A percentile compares a stretch with the other conserved stretches of the same genome.
Conservation (phyloP, 2,797 vertebrate species). For the Myripristis murdjan region DNA sequence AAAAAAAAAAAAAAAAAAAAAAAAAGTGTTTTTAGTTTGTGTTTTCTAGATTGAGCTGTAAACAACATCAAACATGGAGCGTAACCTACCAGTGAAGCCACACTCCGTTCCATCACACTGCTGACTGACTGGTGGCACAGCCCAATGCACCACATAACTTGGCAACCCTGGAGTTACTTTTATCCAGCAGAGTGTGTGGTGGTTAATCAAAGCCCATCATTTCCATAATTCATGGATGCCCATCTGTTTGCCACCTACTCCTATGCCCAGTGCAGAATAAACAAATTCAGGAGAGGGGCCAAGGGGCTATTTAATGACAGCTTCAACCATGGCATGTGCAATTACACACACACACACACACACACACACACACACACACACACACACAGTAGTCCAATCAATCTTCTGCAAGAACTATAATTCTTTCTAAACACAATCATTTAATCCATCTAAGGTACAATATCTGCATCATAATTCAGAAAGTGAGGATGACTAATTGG, state of each 20-base stretch:
- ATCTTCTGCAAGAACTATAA: constrained; percentile 62
- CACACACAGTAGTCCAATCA: constrained; percentile 44
- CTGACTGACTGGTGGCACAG: constrained; percentile 70
- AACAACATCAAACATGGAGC: constrained; percentile 53
- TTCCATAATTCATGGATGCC: constrained; percentile 88
- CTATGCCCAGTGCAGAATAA: constrained; percentile 81
- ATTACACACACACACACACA: constrained; percentile 20
- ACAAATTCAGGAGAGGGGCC: constrained; percentile 81
- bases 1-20: constrained; percentile 2
- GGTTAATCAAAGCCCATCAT: constrained; percentile 86
- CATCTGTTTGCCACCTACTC: constrained; percentile 86
- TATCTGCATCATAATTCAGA: constrained; percentile 69
- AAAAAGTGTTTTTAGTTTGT: constrained; percentile 9
- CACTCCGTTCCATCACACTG: constrained; percentile 57
- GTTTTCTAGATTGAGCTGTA: constrained; percentile 32
- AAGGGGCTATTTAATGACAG: constrained; percentile 84
- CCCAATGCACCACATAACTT: constrained; percentile 74
- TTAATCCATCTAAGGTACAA: constrained; percentile 66
- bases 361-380: constrained; percentile 9
- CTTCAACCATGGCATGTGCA: constrained; percentile 63
- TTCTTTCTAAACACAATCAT: constrained; percentile 67
- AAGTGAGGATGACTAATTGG: constrained; percentile 65
- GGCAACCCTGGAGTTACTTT: constrained; percentile 78
- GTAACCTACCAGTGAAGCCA: background rate
- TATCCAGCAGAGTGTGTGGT: constrained; percentile 80